Percentiles rank a stretch among this genome's conserved stretches.
Evolutionary conservation across 2,113 vertebrate species (phyloP).

Genomic region (Poeciliopsis turrubarensis): DNA sequence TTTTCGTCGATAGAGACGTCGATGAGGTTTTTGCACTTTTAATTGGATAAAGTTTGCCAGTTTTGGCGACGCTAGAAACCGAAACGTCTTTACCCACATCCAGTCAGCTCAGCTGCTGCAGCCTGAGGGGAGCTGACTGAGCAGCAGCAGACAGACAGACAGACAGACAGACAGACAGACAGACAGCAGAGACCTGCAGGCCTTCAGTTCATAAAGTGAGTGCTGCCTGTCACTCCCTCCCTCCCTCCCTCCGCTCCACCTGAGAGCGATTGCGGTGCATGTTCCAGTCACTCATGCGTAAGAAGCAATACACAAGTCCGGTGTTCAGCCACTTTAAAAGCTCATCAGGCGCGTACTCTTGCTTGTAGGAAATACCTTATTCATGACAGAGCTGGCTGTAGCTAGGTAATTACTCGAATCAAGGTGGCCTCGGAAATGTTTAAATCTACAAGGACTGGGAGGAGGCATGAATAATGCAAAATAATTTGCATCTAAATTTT

Average conservation of each 20-base stretch:
- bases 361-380: constrained; percentile 99
- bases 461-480: constrained; percentile 99
- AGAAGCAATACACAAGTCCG: constrained; percentile 94
- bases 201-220: constrained; percentile 76
- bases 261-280: constrained; percentile 92
- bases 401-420: constrained; percentile 99
- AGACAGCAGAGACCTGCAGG: constrained; percentile 46
- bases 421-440: constrained; percentile 99
- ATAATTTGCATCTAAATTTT: constrained; percentile 99
- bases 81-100: no score
- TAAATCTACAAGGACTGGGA: constrained; percentile 99
- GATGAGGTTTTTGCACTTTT: no score
- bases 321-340: constrained; percentile 99
- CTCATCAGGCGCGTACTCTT: constrained; percentile 92
- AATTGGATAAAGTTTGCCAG: no score
- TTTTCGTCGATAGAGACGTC: no score
- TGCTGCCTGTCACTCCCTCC: constrained; percentile 85
- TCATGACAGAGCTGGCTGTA: constrained; percentile 93
- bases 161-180: no score
- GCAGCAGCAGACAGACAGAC: no score
- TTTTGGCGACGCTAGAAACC: no score
- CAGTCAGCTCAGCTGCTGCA: no score
- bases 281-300: constrained; percentile 92
- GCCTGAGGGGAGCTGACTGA: not conserved
- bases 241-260: constrained; percentile 85